Evolutionary conservation across 1,140 invertebrate species (phyloP).

Genomic region (Antheraea pernyi): DNA sequence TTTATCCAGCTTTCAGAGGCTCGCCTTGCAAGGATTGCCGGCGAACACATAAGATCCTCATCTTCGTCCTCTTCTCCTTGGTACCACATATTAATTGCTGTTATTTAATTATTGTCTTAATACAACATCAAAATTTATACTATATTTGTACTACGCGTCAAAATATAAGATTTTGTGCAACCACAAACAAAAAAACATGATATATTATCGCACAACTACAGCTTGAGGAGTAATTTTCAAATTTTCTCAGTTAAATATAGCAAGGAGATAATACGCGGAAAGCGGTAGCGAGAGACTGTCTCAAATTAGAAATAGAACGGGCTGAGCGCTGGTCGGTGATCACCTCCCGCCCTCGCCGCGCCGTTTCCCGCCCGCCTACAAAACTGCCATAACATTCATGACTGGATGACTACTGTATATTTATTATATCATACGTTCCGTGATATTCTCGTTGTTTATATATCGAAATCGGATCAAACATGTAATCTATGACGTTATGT

Average conservation of each 20-base stretch:
- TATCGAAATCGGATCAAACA: too few species aligned
- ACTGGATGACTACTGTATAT: background rate
- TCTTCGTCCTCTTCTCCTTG: conserved; percentile 86
- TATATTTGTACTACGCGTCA: background rate
- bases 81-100: conserved; percentile 82
- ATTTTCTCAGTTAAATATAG: conserved; percentile 60
- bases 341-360: conserved; percentile 47
- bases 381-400: conserved; percentile 6
- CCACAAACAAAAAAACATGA: background rate
- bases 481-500: too few species aligned
- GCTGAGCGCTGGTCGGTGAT: conserved; percentile 50
- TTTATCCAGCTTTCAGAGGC: conserved; percentile 93
- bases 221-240: background rate
- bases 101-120: background rate
- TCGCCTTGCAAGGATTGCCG: conserved; percentile 88
- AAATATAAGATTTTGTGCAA: background rate
- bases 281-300: conserved; percentile 71
- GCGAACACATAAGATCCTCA: conserved; percentile 90
- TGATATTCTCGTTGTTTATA: background rate
- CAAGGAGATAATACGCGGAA: conserved; percentile 67
- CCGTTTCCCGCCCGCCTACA: conserved; percentile 21
- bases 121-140: background rate
- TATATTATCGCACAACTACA: background rate
- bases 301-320: conserved; percentile 77
- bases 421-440: background rate